These are phyloP conservation scores for Ophiothrix spiculata DNA, from an alignment of 35 echinoderm and acorn worm genomes.

Conservation along the genomic window DNA sequence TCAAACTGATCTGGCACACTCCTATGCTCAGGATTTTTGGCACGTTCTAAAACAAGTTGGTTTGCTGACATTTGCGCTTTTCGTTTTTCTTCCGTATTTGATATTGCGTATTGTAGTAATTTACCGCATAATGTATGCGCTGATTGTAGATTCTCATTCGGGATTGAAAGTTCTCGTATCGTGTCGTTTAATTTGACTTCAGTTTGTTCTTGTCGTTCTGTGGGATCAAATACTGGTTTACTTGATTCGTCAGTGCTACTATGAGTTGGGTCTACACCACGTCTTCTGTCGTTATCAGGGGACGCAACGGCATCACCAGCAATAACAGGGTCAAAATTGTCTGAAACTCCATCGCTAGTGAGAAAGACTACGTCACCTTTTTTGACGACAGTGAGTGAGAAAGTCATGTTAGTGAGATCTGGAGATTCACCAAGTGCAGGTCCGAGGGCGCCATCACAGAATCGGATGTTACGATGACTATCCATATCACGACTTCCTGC, in stretches of 20 bases:
- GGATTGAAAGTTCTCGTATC: background rate
- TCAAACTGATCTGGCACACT: background rate
- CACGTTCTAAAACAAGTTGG: background rate
- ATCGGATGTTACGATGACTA: conserved; percentile 30
- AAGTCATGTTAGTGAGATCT: conserved; percentile 50
- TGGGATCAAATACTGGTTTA: background rate
- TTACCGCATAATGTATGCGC: conserved; percentile 20
- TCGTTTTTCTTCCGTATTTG: conserved; percentile 19
- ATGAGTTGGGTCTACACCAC: background rate
- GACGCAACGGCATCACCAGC: conserved; percentile 10
- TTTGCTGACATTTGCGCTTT: conserved; percentile 8
- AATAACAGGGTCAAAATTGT: conserved; percentile 60
- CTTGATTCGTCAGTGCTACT: background rate
- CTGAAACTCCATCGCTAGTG: conserved; percentile 42
- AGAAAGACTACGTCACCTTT: conserved; percentile 43
- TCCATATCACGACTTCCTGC: conserved; percentile 30
- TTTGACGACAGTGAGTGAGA: conserved; percentile 34
- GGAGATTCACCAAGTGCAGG: conserved; percentile 36
- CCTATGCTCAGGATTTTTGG: background rate
- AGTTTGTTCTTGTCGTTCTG: conserved; percentile 22
- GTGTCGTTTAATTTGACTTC: background rate
- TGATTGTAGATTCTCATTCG: conserved; percentile 15
- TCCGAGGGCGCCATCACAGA: conserved; percentile 52
- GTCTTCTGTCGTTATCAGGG: background rate
- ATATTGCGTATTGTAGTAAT: conserved; percentile 32